A percentile compares a stretch with the other conserved stretches of the same genome.
Conservation (phyloP, 1,140 invertebrate genomes). For the Bradysia coprophila region DNA sequence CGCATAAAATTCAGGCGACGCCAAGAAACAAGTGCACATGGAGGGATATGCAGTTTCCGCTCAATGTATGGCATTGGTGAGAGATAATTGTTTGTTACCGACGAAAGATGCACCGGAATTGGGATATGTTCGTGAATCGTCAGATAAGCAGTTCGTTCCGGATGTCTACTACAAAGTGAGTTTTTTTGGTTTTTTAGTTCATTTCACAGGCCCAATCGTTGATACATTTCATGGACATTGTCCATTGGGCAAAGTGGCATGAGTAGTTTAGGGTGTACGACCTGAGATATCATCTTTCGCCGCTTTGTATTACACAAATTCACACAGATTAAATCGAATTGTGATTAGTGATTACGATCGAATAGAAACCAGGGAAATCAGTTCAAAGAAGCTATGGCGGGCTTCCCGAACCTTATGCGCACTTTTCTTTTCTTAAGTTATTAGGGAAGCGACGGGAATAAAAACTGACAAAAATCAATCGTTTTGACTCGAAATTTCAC, state of each 20-base stretch:
- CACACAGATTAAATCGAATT: too few relatives aligned
- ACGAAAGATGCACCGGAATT: slow-evolving; percentile 94
- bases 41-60: slow-evolving; percentile 98
- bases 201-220: not conserved
- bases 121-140: slow-evolving; percentile 86
- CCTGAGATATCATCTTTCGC: too few relatives aligned
- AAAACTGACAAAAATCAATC: too few relatives aligned
- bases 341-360: too few relatives aligned
- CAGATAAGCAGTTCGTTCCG: slow-evolving; percentile 90
- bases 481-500: too few relatives aligned
- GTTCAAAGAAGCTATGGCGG: too few relatives aligned
- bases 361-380: too few relatives aligned
- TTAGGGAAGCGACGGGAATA: too few relatives aligned
- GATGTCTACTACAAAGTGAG: slow-evolving; percentile 98
- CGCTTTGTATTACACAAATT: too few relatives aligned
- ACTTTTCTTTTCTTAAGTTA: too few relatives aligned
- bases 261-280: too few relatives aligned
- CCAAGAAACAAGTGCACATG: slow-evolving; percentile 87
- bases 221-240: not conserved
- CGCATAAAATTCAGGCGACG: slow-evolving; percentile 44
- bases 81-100: slow-evolving; percentile 85
- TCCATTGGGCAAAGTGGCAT: not conserved
- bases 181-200: slow-evolving; percentile 6
- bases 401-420: too few relatives aligned
- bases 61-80: slow-evolving; percentile 93